Base-by-base conservation (phyloP, 2,888 invertebrate genomes). In the Amiota mariae region DNA sequence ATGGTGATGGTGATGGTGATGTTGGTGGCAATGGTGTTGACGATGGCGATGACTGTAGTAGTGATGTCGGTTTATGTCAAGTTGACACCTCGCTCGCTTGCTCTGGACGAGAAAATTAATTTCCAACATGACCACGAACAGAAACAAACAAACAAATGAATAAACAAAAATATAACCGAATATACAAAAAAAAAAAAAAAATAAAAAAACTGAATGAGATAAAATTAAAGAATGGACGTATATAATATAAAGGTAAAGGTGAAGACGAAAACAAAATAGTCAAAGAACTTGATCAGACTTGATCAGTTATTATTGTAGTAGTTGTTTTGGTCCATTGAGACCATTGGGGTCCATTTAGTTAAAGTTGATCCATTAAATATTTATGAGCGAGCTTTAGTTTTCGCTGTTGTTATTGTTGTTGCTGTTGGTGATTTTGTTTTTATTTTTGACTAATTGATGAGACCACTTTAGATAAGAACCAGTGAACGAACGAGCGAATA, bases 391-490 rank as follows among this genome's bases (percentile, higher is more conserved):
- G 80, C 82, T 82, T 75, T 77, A 77, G 78, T 77, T 63, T 18
- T n/a, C n/a, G 4, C 10, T 12, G 54, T 6, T n/a, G 12, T 12
- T n/a, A 3, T 54, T 12, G 54, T 12, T 54, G 54, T 54, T 54
- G n/a, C n/a, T 12, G 54, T 12, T 54, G 12, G 54, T 54, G 54
- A 15, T 11, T 18, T 59, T 18, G n/a, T 13, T n/a, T 59, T 59
- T n/a, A 15, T 47, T 54, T 76, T 78, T 79, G 75, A 77, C 85
- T 84, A 83, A 86, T 86, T 86, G 83, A 83, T 83, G 83, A 82
- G 84, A 73, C 80, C 82, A 71, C 73, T 73, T 18, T 68, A 64
- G 72, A 75, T 75, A 73, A 72, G 61, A 67, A 3, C n/a, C 20
- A 51, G 24, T 4, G 24, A 36, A 36, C 36, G 36, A 36, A 6